Percentiles rank a stretch among this genome's conserved stretches.
Conservation (phyloP, 53 echinoderm and acorn worm species). For the Zoroaster sp. region DNA sequence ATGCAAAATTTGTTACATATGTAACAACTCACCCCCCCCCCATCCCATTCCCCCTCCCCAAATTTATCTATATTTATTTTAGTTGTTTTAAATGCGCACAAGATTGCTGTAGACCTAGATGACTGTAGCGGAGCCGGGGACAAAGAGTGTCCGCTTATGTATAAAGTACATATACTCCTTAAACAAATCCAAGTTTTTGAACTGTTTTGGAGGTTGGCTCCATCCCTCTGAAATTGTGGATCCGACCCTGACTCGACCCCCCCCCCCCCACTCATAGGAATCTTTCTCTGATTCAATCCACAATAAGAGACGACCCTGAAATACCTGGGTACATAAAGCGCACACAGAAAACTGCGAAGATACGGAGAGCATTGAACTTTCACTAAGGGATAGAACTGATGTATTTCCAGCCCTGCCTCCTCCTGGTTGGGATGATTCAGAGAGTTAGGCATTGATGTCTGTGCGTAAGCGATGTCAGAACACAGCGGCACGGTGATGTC, state of each 20-base stretch:
- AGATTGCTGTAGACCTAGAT: too few species aligned
- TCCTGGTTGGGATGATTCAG: neutral
- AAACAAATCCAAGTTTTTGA: neutral
- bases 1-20: too few species aligned
- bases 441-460: conserved; percentile 18
- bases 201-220: neutral
- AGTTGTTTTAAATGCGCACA: too few species aligned
- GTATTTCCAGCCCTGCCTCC: neutral
- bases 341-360: conserved; percentile 49
- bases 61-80: too few species aligned
- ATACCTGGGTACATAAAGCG: conserved; percentile 56
- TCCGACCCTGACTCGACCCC: neutral
- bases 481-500: conserved; percentile 22
- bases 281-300: too few species aligned
- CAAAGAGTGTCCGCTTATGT: too few species aligned
- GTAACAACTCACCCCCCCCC: too few species aligned
- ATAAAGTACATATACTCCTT: neutral
- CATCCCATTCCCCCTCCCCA: too few species aligned
- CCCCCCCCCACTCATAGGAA: neutral
- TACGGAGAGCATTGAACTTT: conserved; percentile 53
- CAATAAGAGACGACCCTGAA: too few species aligned
- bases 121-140: too few species aligned
- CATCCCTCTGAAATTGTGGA: too few species aligned
- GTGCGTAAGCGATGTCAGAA: neutral
- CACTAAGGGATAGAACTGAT: conserved; percentile 14